Evolutionary conservation across 2,888 invertebrate species (phyloP).

Genomic region (Ceriagrion tenellum): DNA sequence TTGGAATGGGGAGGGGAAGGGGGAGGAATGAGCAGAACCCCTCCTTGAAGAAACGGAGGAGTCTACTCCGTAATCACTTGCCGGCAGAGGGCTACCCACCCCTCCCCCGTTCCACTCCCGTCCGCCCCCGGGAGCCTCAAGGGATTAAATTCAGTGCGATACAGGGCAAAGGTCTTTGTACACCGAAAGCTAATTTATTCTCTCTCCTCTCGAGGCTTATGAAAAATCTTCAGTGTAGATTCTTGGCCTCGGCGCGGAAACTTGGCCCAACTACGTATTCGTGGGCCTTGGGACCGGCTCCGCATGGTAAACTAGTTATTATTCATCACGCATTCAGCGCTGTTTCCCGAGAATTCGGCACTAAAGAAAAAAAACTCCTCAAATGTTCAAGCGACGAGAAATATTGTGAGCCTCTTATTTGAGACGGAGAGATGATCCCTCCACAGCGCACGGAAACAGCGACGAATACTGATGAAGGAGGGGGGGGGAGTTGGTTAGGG

Average conservation of each 20-base stretch:
- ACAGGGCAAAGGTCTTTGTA: background rate
- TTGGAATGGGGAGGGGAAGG: background rate
- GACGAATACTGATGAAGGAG: background rate
- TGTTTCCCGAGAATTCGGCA: background rate
- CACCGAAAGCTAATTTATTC: conserved; percentile 17
- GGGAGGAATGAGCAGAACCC: too few relatives aligned
- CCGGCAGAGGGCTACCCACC: background rate
- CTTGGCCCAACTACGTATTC: background rate
- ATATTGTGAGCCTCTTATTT: background rate
- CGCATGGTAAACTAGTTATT: background rate
- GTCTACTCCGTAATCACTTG: background rate
- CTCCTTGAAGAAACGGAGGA: background rate
- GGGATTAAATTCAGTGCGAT: conserved; percentile 8
- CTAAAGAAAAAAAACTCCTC: background rate
- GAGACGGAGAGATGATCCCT: background rate
- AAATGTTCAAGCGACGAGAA: conserved; percentile 4
- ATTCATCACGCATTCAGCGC: conserved; percentile 21
- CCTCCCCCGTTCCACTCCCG: background rate
- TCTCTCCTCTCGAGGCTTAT: background rate
- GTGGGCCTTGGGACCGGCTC: background rate
- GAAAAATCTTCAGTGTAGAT: background rate
- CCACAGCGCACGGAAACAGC: background rate
- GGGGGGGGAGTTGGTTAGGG: background rate
- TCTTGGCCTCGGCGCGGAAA: background rate
- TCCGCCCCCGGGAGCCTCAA: background rate